Evolutionary conservation across 2,113 vertebrate species (phyloP), one percentile per base, ranked within the genome.

Genomic region (Helogale parvula): DNA sequence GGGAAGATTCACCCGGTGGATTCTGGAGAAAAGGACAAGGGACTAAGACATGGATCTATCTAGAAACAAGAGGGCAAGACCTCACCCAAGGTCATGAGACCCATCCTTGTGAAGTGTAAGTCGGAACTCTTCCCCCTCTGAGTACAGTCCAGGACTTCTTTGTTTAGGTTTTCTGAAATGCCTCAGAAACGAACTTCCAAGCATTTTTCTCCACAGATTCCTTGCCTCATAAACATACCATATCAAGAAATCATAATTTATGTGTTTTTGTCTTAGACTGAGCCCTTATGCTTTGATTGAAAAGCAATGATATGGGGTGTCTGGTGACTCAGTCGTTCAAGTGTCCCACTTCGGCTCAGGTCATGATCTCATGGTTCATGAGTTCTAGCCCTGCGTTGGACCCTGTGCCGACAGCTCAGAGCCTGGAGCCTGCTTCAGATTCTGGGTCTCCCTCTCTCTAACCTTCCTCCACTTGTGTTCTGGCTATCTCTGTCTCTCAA

Each of bases 111-210:
- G 50, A 89, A 47, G 16, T 33, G 2, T 7, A 33, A 21, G 82
- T 74, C 60, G 87, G 27, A 85, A 72, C 74, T 79, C 52, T 38
- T 74, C 29, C 41, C 25, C 29, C 0, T 52, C 23, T 57, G 38
- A 76, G 88, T 72, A 82, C 2, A 54, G 15, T 1, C 5, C 77
- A 29, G 19, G 54, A 3, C 15, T 88, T 33, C 21, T 3, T n/a
- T n/a, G 29, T 50, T 92, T 69, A 85, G 84, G 93, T n/a, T 68
- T 95, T 63, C 66, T 80, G 71, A 90, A 90, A 94, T 88, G 41
- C 57, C 77, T 88, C 68, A 60, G 89, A 96, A 95, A 54, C 17
- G n/a, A 82, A 93, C 41, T 63, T 95, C 14, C 8, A 57, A 84
- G 87, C 7, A 33, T 27, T 86, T 91, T 21, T 90, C 29, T 72